A percentile compares a stretch with the other conserved stretches of the same genome.
Conservation (phyloP, 2,797 vertebrate species). For the Anniella stebbinsi region DNA sequence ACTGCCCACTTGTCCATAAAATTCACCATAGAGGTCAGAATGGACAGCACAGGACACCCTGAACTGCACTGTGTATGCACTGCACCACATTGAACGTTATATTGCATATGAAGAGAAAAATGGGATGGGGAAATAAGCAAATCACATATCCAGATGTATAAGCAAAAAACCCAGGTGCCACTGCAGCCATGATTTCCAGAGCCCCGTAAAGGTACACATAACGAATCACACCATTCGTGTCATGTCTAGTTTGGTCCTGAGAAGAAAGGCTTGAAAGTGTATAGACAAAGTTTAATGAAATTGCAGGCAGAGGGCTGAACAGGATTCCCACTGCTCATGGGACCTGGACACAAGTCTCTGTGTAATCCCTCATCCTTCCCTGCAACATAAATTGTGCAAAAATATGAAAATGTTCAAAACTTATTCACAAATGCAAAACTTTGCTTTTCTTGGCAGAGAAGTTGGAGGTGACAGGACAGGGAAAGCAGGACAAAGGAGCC, state of each 20-base stretch:
- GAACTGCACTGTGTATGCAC: not conserved
- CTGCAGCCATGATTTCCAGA: not conserved
- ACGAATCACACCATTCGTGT: not conserved
- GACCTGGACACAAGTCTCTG: not conserved
- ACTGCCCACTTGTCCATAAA: not conserved
- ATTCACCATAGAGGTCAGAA: not conserved
- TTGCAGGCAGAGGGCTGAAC: not conserved
- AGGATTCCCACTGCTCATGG: not conserved
- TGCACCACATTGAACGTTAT: not conserved
- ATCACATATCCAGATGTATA: not conserved
- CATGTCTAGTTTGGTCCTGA: not conserved
- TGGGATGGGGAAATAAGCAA: not conserved
- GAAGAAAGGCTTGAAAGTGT: not conserved
- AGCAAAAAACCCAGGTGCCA: not conserved
- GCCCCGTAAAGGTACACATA: too few species aligned
- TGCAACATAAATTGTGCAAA: not conserved
- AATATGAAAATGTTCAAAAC: not conserved
- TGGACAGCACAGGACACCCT: not conserved
- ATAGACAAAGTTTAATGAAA: not conserved
- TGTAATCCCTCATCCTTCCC: not conserved
- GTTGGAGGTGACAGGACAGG: not conserved
- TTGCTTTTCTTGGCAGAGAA: not conserved
- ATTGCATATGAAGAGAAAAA: not conserved
- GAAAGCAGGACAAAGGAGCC: too few species aligned
- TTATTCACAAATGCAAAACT: not conserved